Evolutionary conservation across 2,797 vertebrate genomes (phyloP), one percentile per base, ranked within the genome.

Genomic region (Carcharodon carcharias): DNA sequence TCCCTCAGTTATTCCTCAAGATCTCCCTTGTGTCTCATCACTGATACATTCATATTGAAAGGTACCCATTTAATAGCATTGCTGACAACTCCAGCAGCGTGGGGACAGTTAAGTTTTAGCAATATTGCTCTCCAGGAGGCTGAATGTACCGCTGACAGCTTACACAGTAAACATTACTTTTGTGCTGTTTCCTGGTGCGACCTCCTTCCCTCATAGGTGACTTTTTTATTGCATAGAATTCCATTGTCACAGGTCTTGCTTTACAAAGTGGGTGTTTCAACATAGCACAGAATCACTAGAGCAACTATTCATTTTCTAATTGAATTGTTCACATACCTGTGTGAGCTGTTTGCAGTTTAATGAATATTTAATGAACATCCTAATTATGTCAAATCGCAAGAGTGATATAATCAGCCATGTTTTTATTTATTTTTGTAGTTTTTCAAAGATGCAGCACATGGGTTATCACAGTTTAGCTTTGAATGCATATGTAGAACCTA

Each of bases 331-430:
- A 45, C 14, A n/a, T 77, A 77, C 26, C 18, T 56, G n/a, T 18
- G 69, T 54, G 45, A 95, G 77, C 50, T 35, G 69, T 95, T n/a
- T 35, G 45, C 16, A 95, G 50, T 35, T 77, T 95, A 95, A 95
- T 95, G 45, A 95, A 95, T 95, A 73, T 73, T 95, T 95, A 95
- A 95, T 73, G 50, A 95, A 95, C n/a, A 56, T 69, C 50, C 28
- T 95, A 77, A 95, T 95, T 73, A 40, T 14, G 65, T 67, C 45
- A 95, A 95, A 71, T 77, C 54, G 31, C 94, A 73, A 56, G 28
- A 95, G 73, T 31, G 65, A 73, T 71, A 71, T 77, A 67, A 12
- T 77, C 69, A 77, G 28, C 56, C 67, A 18, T 73, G 94, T 26
- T 73, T 73, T 95, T 56, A 69, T 95, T 69, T 71, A 71, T 95